phyloP scores from a whole-genome alignment of 2,888 invertebrate genomes.

The Acrobasis suavella region DNA sequence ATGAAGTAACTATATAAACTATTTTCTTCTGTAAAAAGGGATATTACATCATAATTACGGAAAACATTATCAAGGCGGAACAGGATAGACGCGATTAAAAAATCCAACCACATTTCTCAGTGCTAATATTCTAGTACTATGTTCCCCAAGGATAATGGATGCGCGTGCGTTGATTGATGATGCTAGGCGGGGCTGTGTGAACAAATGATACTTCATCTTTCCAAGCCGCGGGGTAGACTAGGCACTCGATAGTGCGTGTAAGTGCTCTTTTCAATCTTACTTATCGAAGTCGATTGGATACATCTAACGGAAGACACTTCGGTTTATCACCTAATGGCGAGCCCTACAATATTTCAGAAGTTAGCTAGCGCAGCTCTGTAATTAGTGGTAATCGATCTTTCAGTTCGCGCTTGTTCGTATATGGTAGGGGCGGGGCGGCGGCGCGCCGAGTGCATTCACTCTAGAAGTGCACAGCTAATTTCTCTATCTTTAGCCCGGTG shows the following conservation, averaged over 20 bases:
- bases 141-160: conserved; percentile 23
- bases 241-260: conserved; percentile 18
- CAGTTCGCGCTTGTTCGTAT: conserved; percentile 68
- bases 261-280: conserved; percentile 21
- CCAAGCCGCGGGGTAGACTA: conserved; percentile 11
- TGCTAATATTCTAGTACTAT: conserved; percentile 17
- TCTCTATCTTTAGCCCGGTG: conserved; percentile 80
- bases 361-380: conserved; percentile 57
- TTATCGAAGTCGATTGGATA: conserved; percentile 23
- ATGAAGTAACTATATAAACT: background rate
- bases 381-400: conserved; percentile 80
- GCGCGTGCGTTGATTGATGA: conserved; percentile 21
- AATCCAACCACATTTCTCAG: conserved; percentile 14
- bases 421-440: conserved; percentile 62
- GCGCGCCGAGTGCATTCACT: conserved; percentile 67
- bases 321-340: conserved; percentile 37
- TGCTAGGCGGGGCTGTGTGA: conserved; percentile 17
- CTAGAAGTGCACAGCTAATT: conserved; percentile 72
- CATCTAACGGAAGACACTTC: conserved; percentile 32
- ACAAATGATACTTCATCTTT: conserved; percentile 23
- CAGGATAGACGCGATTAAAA: conserved; percentile 30
- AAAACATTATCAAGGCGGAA: conserved; percentile 17
- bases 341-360: conserved; percentile 52
- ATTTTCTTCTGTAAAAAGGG: background rate
- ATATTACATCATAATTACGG: conserved; percentile 13